Conservation (phyloP, 2,888 invertebrate genomes). For the Lysandra coridon region DNA sequence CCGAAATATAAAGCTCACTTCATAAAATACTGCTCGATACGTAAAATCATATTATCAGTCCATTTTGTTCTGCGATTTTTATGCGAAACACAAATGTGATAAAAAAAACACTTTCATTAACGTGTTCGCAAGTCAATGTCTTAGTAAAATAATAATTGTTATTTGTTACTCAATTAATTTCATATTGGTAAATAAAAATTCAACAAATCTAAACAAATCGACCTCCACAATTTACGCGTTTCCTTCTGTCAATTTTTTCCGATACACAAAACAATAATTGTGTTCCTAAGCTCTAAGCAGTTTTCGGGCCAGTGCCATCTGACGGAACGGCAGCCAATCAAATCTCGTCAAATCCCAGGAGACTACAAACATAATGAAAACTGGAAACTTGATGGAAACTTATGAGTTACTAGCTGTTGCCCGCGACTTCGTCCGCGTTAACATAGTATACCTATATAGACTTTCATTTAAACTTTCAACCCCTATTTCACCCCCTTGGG, state of each 20-base stretch:
- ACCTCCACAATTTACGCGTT: slow-evolving; percentile 22
- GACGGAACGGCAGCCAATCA: not conserved
- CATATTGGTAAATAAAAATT: not conserved
- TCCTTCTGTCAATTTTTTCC: slow-evolving; percentile 30
- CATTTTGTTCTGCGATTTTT: not conserved
- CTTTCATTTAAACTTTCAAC: too few species aligned
- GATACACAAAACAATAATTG: slow-evolving; percentile 9
- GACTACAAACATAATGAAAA: too few species aligned
- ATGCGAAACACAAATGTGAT: not conserved
- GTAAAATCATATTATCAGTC: slow-evolving; percentile 14
- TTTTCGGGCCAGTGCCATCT: not conserved
- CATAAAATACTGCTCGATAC: not conserved
- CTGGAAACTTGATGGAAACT: too few species aligned
- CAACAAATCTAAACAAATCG: slow-evolving; percentile 13
- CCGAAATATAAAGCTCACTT: not conserved
- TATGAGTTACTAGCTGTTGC: too few species aligned
- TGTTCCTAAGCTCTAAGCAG: not conserved
- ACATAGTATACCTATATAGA: too few species aligned
- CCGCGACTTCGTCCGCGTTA: too few species aligned
- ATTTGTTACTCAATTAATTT: not conserved
- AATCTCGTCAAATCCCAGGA: not conserved
- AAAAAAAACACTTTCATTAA: not conserved
- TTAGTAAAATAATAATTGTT: not conserved
- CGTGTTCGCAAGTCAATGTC: not conserved
- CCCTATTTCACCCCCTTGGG: too few species aligned